phyloP scores from a whole-genome alignment of 2,888 invertebrate genomes.

The Pandemis corylana region DNA sequence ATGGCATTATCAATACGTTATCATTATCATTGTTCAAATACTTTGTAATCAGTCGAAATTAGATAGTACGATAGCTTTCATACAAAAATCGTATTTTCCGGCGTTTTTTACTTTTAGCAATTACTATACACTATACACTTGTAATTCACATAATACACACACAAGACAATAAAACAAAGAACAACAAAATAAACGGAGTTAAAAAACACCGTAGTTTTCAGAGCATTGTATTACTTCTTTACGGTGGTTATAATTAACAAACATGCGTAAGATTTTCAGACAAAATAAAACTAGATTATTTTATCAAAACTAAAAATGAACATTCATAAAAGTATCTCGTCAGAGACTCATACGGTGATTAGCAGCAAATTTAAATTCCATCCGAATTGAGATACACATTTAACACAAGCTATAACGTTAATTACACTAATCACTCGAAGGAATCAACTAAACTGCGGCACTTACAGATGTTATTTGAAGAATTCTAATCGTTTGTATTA shows the following conservation, averaged over 20 bases:
- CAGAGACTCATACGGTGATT: neutral
- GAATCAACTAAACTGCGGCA: slow-evolving; percentile 12
- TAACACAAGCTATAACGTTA: slow-evolving; percentile 20
- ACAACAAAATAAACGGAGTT: too few species aligned
- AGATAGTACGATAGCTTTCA: neutral
- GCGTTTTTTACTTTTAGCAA: too few species aligned
- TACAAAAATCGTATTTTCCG: too few species aligned
- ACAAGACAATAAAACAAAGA: too few species aligned
- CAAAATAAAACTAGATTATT: neutral
- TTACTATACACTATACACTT: too few species aligned
- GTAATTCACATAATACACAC: too few species aligned
- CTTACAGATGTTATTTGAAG: slow-evolving; percentile 6
- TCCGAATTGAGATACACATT: slow-evolving; percentile 30
- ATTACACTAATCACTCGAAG: slow-evolving; percentile 21
- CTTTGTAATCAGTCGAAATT: neutral
- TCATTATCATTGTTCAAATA: neutral
- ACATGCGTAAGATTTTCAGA: neutral
- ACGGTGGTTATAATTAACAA: too few species aligned
- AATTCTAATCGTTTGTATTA: slow-evolving; percentile 10
- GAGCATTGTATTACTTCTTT: too few species aligned
- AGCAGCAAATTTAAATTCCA: slow-evolving; percentile 27
- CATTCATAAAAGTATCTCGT: neutral
- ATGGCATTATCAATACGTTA: neutral
- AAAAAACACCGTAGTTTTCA: too few species aligned
- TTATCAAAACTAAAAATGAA: neutral